Evolutionary conservation across 1,140 invertebrate species (phyloP).

Genomic region (Bemisia tabaci): DNA sequence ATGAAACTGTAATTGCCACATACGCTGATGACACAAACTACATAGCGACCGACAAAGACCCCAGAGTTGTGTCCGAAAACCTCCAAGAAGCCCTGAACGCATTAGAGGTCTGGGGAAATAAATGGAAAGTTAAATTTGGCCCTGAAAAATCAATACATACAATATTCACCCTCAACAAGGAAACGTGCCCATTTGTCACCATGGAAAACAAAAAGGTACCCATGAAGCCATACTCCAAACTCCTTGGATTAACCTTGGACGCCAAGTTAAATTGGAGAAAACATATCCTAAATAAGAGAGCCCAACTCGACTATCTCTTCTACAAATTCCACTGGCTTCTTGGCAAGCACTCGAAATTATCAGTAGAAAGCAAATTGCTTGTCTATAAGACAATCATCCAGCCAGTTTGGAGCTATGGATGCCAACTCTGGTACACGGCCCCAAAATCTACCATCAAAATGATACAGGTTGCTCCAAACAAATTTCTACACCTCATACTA

Average conservation of each 20-base stretch:
- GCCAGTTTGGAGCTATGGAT: conserved; percentile 27
- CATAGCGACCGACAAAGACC: conserved; percentile 14
- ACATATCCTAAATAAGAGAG: conserved; percentile 6
- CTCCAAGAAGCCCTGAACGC: conserved; percentile 19
- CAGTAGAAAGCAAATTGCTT: conserved; percentile 23
- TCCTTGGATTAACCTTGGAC: conserved; percentile 11
- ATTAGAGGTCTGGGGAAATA: conserved; percentile 19
- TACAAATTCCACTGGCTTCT: conserved; percentile 20
- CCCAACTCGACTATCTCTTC: conserved; percentile 9
- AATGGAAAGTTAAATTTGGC: conserved; percentile 25
- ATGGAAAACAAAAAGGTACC: background rate
- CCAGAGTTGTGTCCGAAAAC: conserved; percentile 14
- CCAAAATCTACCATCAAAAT: conserved; percentile 21
- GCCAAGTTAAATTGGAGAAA: conserved; percentile 6
- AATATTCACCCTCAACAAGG: conserved; percentile 4
- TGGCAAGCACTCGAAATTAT: conserved; percentile 19
- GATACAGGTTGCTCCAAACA: conserved; percentile 15
- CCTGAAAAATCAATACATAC: conserved; percentile 17
- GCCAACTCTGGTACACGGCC: conserved; percentile 25
- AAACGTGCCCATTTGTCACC: background rate
- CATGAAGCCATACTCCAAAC: background rate
- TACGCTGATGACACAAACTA: conserved; percentile 27
- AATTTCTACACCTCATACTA: no score
- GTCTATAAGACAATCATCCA: conserved; percentile 24
- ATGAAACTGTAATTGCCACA: conserved; percentile 20